Percentiles rank a stretch among this genome's conserved stretches.
phyloP scores from a whole-genome alignment of 2,113 vertebrate genomes.

The human (Homo sapiens) region GRCh38 chr21:42353501-42354000 shows the following conservation, averaged over 20 bases:
- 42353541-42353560: accelerated
- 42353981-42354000: too few species aligned
- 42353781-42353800: neutral
- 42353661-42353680: neutral
- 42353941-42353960: accelerated
- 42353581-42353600: too few species aligned
- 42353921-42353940: accelerated
- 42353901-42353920: too few species aligned
- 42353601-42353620: neutral
- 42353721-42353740: neutral
- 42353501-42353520: neutral
- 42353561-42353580: too few species aligned
- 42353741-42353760: neutral
- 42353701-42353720: too few species aligned
- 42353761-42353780: neutral
- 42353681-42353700: neutral
- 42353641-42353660: too few species aligned
- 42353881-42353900: neutral
- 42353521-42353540: accelerated
- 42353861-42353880: accelerated
- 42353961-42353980: too few species aligned
- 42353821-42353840: too few species aligned
- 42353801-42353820: neutral
- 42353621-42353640: neutral
- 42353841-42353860: neutral